Percentiles rank a stretch among this genome's conserved stretches.
phyloP scores from a whole-genome alignment of 2,113 vertebrate species.

The Chrysochloris asiatica region DNA sequence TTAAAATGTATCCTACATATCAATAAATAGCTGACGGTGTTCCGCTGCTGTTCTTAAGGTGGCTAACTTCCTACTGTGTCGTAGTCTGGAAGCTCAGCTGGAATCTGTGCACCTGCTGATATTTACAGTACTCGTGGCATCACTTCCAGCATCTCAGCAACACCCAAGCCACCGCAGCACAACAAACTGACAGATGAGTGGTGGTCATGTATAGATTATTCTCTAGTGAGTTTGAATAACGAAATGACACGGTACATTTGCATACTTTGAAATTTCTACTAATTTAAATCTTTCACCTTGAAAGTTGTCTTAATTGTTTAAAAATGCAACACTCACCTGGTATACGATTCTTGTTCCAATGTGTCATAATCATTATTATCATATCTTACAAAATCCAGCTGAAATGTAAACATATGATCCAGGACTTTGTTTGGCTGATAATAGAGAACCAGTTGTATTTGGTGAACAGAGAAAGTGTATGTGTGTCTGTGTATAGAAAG shows the following conservation, averaged over 20 bases:
- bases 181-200: too few species aligned
- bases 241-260: background rate
- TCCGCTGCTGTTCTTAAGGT: too few species aligned
- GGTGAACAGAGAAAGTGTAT: background rate
- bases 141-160: too few species aligned
- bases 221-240: background rate
- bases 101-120: too few species aligned
- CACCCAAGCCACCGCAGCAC: too few species aligned
- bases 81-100: too few species aligned
- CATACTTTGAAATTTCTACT: background rate
- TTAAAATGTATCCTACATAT: too few species aligned
- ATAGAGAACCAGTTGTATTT: background rate
- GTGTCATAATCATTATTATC: too few species aligned
- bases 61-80: too few species aligned
- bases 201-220: too few species aligned
- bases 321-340: background rate
- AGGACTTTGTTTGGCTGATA: background rate
- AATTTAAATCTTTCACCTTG: background rate
- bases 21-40: too few species aligned
- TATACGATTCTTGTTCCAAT: background rate
- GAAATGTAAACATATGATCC: background rate
- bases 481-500: background rate
- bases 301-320: background rate
- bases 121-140: too few species aligned
- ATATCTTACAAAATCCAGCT: background rate